These are phyloP conservation scores for Axea sp. DNA, from an alignment of 2,888 invertebrate species.

Conservation along the genomic window DNA sequence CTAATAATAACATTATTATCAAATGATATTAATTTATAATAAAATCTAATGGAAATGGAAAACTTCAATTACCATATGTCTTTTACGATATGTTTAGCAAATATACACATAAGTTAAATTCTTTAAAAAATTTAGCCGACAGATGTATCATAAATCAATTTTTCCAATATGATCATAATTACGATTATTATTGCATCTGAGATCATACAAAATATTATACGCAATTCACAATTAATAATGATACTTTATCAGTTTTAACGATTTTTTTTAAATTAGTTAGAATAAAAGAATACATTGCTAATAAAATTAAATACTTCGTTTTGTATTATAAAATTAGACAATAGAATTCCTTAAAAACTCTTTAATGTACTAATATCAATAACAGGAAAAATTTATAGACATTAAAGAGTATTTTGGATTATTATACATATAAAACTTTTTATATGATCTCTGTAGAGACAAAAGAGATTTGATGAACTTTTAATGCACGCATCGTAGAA, in stretches of 20 bases:
- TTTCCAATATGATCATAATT: constrained; percentile 1
- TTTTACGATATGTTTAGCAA: too few species aligned
- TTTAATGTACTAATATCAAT: constrained; percentile 13
- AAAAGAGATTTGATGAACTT: constrained; percentile 28
- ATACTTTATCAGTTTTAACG: too few species aligned
- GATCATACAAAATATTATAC: constrained; percentile 27
- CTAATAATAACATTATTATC: too few species aligned
- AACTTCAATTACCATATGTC: too few species aligned
- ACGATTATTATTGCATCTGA: constrained; percentile 4
- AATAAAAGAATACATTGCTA: too few species aligned
- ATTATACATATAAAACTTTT: constrained; percentile 5
- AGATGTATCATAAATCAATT: constrained; percentile 24
- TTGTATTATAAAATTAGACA: neutral
- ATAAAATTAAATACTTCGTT: too few species aligned
- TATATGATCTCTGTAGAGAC: constrained; percentile 33
- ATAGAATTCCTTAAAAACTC: neutral
- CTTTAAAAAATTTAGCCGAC: constrained; percentile 3
- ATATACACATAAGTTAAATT: too few species aligned
- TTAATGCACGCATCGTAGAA: constrained; percentile 21
- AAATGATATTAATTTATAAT: too few species aligned
- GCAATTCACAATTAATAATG: neutral
- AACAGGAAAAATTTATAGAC: constrained; percentile 13
- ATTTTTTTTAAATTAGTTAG: too few species aligned
- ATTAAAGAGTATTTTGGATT: constrained; percentile 7
- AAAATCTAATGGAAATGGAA: too few species aligned